phyloP scores from a whole-genome alignment of 2,113 vertebrate genomes.

The Martes martes region DNA sequence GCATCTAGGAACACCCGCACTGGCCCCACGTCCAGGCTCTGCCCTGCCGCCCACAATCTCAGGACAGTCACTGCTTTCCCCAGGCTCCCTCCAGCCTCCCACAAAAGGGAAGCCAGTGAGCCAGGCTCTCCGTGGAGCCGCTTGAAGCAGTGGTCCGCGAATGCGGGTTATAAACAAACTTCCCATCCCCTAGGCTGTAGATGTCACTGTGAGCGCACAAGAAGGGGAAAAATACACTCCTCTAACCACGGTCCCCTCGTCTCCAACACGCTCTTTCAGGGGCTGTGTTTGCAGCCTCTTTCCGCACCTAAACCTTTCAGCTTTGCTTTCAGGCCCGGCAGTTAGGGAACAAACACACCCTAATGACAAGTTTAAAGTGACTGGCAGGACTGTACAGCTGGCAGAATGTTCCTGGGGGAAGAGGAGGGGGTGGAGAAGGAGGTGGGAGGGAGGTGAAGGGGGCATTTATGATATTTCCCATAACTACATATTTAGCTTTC shows the following conservation, averaged over 20 bases:
- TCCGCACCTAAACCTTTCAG: not conserved
- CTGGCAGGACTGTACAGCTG: not conserved
- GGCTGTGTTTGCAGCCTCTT: slow-evolving; percentile 7
- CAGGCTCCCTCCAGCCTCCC: not conserved
- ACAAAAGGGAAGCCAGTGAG: not conserved
- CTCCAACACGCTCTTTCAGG: not conserved
- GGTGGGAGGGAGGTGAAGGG: not conserved
- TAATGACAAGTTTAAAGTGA: not conserved
- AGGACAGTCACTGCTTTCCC: not conserved
- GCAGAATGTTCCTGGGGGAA: not conserved
- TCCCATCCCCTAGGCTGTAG: slow-evolving; percentile 11
- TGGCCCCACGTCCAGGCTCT: not conserved
- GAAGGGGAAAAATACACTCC: not conserved
- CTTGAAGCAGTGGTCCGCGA: slow-evolving; percentile 47
- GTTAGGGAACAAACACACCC: slow-evolving; percentile 45
- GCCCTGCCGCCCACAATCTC: not conserved
- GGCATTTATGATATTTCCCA: not conserved
- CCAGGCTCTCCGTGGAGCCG: slow-evolving; percentile 55
- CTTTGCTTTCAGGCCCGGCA: slow-evolving; percentile 33
- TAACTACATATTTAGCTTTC: not conserved
- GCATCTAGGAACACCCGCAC: not conserved
- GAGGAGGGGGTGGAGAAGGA: not conserved
- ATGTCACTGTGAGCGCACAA: slow-evolving; percentile 6
- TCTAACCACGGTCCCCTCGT: not conserved
- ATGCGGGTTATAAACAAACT: not conserved